A percentile compares a stretch with the other conserved stretches of the same genome.
Conservation (phyloP, 1,140 invertebrate genomes). For the Diorhabda elongata region DNA sequence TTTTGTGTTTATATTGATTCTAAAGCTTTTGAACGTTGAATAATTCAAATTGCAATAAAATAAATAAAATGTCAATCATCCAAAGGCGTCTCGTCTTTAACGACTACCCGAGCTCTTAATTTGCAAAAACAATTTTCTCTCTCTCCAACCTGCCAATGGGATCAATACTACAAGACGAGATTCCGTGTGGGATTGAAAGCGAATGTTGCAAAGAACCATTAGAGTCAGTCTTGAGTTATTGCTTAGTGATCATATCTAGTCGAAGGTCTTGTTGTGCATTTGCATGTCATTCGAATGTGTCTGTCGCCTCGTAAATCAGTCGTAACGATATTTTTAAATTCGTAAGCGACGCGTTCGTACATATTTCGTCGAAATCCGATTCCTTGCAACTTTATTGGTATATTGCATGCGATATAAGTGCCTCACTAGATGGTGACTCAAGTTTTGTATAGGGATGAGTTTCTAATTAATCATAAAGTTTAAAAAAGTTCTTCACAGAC, state of each 20-base stretch:
- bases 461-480: too few relatives aligned
- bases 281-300: constrained; percentile 11
- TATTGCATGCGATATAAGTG: neutral
- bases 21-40: too few relatives aligned
- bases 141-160: neutral
- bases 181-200: constrained; percentile 2
- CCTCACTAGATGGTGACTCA: neutral
- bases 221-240: neutral
- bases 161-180: neutral
- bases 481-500: too few relatives aligned
- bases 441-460: neutral
- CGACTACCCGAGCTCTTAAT: neutral
- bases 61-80: too few relatives aligned
- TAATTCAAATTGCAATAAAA: too few relatives aligned
- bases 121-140: constrained; percentile 1
- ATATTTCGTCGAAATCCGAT: constrained; percentile 1
- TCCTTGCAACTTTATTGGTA: constrained; percentile 2
- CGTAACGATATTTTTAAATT: neutral
- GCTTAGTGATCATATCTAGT: neutral
- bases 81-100: too few relatives aligned
- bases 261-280: neutral
- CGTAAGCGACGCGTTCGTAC: neutral
- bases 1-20: too few relatives aligned
- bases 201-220: constrained; percentile 5
- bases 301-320: neutral